These are phyloP conservation scores for Torymus aiolomorphi DNA, from an alignment of 2,888 invertebrate species.

Conservation along the genomic window DNA sequence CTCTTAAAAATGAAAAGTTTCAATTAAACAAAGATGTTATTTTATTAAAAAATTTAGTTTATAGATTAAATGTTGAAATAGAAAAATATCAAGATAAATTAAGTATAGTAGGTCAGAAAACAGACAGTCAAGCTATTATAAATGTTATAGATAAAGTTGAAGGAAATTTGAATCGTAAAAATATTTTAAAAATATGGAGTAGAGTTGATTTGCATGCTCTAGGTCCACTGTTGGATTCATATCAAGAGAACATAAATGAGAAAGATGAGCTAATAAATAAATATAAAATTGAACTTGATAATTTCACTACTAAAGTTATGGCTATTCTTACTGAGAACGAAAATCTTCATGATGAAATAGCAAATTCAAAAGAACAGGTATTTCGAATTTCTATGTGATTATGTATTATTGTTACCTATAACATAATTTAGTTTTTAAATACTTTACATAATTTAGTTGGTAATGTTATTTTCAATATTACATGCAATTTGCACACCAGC, in stretches of 20 bases:
- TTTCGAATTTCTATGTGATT: no score
- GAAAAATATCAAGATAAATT: slow-evolving; percentile 86
- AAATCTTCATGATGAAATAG: slow-evolving; percentile 78
- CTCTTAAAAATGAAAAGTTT: slow-evolving; percentile 78
- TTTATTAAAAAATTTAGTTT: slow-evolving; percentile 87
- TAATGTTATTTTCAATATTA: no score
- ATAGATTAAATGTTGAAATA: slow-evolving; percentile 86
- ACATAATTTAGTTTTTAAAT: no score
- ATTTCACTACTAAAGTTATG: slow-evolving; percentile 84
- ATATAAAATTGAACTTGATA: slow-evolving; percentile 84
- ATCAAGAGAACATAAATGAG: slow-evolving; percentile 86
- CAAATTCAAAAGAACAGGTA: slow-evolving; percentile 75
- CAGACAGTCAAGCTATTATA: slow-evolving; percentile 58
- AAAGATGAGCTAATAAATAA: slow-evolving; percentile 84
- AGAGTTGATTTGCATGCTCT: slow-evolving; percentile 80
- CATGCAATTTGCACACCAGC: no score
- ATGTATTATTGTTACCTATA: no score
- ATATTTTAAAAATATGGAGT: slow-evolving; percentile 78
- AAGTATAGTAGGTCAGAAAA: slow-evolving; percentile 69
- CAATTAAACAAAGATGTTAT: slow-evolving; percentile 82
- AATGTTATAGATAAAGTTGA: slow-evolving; percentile 67
- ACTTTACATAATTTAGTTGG: no score
- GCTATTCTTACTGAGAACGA: slow-evolving; percentile 85
- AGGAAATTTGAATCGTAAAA: slow-evolving; percentile 69
- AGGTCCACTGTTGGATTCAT: slow-evolving; percentile 86